phyloP scores from a whole-genome alignment of 2,113 vertebrate species.

The Odontesthes bonariensis region DNA sequence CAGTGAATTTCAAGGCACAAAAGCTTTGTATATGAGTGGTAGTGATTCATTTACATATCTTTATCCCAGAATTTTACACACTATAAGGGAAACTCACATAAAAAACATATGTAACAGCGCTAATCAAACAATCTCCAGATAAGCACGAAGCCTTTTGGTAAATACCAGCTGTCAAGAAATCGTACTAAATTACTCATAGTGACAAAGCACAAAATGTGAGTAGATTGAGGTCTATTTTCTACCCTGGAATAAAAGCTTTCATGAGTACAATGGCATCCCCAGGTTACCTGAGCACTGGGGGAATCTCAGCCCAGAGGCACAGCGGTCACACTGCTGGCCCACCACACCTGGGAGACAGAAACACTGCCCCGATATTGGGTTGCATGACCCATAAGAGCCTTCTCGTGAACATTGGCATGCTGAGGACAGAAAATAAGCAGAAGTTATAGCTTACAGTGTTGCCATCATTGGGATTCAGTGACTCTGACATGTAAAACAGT shows the following conservation, averaged over 20 bases:
- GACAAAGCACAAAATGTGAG: too few relatives aligned
- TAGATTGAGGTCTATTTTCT: neutral
- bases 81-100: too few relatives aligned
- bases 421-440: constrained; percentile 58
- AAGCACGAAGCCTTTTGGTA: too few relatives aligned
- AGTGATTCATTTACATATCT: too few relatives aligned
- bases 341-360: constrained; percentile 81
- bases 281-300: constrained; percentile 86
- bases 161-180: too few relatives aligned
- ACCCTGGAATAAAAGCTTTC: neutral
- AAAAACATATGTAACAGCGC: too few relatives aligned
- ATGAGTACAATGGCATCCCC: neutral
- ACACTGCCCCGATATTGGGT: constrained; percentile 84
- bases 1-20: too few relatives aligned
- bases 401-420: constrained; percentile 86
- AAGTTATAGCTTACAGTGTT: neutral
- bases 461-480: neutral
- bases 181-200: too few relatives aligned
- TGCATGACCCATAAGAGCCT: constrained; percentile 84
- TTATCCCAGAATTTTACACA: too few relatives aligned
- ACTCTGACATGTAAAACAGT: neutral
- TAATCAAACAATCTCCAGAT: neutral
- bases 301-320: constrained; percentile 80
- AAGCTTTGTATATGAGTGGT: too few relatives aligned
- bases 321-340: constrained; percentile 86